Percentiles rank a stretch among this genome's conserved stretches.
Evolutionary conservation across 2,113 vertebrate genomes (phyloP).

Genomic region (Apistogramma diplotaenia): DNA sequence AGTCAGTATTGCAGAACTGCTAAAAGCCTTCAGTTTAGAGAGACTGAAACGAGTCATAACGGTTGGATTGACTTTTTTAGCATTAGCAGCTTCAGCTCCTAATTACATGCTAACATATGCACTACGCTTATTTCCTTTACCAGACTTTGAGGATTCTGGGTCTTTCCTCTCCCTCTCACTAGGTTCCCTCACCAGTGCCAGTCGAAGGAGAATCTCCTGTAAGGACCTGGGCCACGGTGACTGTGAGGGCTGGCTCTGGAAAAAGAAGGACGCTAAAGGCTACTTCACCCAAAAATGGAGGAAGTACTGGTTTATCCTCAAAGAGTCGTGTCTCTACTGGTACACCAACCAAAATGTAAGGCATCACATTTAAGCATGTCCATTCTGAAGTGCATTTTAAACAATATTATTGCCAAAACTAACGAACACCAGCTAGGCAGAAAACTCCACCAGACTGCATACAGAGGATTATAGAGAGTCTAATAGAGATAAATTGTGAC

Average conservation of each 20-base stretch:
- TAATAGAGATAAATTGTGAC: not conserved
- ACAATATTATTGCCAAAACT: not conserved
- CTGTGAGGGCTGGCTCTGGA: constrained; percentile 92
- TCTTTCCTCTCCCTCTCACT: not conserved
- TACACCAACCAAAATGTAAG: constrained; percentile 93
- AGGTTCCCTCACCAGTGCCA: constrained; percentile 85
- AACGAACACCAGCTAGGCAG: not conserved
- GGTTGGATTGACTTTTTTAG: not conserved
- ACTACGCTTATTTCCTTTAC: not conserved
- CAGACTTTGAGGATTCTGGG: not conserved
- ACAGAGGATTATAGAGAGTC: not conserved
- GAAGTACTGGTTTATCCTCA: constrained; percentile 92
- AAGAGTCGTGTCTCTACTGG: constrained; percentile 91
- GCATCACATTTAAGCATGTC: not conserved
- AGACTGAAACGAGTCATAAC: not conserved
- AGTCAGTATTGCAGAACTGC: too few relatives aligned
- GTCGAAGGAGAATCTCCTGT: constrained; percentile 87
- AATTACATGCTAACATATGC: not conserved
- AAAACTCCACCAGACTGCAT: not conserved
- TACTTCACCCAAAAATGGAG: constrained; percentile 93
- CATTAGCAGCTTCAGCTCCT: not conserved
- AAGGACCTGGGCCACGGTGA: constrained; percentile 89
- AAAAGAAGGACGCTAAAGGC: constrained; percentile 89
- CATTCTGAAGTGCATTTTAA: not conserved
- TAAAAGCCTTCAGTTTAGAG: too few relatives aligned